Conservation (phyloP, 2,797 vertebrate genomes). For the Tragopan temminckii region DNA sequence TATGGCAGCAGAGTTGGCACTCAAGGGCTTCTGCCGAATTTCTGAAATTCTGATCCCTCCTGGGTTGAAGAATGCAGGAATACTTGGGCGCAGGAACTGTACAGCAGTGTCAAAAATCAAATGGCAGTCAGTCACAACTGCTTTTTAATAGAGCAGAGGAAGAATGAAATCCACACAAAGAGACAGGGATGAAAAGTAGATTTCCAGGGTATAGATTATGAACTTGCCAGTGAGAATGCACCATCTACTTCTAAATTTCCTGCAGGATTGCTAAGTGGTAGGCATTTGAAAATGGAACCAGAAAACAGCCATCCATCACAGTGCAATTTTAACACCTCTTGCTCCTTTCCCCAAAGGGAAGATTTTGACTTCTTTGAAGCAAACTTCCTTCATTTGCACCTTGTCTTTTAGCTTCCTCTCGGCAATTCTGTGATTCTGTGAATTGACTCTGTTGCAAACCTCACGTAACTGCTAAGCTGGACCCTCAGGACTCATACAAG, state of each 20-base stretch:
- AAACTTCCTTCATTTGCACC: background rate
- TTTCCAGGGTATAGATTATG: background rate
- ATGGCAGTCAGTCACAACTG: background rate
- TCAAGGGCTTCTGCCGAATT: background rate
- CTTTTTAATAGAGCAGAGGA: background rate
- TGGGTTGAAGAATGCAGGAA: background rate
- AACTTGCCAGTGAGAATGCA: background rate
- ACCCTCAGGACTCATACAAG: background rate
- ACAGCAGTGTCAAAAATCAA: background rate
- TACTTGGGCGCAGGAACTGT: background rate
- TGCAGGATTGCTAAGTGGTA: background rate
- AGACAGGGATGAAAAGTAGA: background rate
- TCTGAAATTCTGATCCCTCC: background rate
- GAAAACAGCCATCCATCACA: background rate
- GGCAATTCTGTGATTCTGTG: too few species aligned
- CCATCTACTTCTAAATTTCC: background rate
- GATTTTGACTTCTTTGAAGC: background rate
- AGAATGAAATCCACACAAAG: background rate
- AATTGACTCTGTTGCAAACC: background rate
- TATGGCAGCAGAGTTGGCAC: background rate
- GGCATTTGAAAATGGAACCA: background rate
- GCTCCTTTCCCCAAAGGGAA: background rate
- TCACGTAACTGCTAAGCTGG: fast-evolving
- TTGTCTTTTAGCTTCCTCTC: background rate
- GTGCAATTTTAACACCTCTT: fast-evolving